Conservation (phyloP, 2,888 invertebrate species). For the Melanostoma scalare region DNA sequence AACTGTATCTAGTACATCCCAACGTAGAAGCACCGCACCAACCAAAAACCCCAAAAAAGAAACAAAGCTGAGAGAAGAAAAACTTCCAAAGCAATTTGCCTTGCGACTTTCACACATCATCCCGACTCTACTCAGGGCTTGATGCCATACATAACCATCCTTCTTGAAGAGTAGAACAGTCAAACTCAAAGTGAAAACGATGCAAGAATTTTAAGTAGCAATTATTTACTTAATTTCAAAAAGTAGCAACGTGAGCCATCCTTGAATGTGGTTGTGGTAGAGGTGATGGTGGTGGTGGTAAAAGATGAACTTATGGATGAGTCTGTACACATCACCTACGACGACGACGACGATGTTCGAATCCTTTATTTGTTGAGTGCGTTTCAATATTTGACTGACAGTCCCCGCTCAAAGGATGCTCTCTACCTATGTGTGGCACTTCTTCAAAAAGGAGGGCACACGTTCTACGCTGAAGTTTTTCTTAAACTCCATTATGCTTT, state of each 20-base stretch:
- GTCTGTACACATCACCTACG: background rate
- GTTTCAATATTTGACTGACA: conserved; percentile 67
- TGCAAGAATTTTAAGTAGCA: conserved; percentile 72
- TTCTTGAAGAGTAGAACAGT: conserved; percentile 41
- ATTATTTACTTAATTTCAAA: conserved; percentile 73
- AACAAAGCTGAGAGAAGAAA: conserved; percentile 9
- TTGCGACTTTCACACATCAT: conserved; percentile 69
- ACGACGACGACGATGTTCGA: conserved; percentile 22
- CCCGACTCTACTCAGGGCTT: conserved; percentile 37
- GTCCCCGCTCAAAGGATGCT: conserved; percentile 19
- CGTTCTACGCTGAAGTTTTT: conserved; percentile 34
- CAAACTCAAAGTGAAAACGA: conserved; percentile 72
- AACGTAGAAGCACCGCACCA: conserved; percentile 35
- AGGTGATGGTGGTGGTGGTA: background rate
- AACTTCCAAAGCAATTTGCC: conserved; percentile 72
- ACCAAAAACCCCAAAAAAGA: conserved; percentile 36
- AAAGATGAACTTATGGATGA: background rate
- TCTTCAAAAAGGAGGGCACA: conserved; percentile 37
- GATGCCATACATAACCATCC: conserved; percentile 21
- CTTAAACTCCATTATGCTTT: conserved; percentile 65
- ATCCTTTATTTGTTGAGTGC: conserved; percentile 67
- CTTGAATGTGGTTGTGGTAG: background rate
- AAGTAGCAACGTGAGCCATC: conserved; percentile 59
- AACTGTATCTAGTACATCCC: background rate
- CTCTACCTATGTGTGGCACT: conserved; percentile 30